Evolutionary conservation across 2,888 invertebrate genomes (phyloP).

Genomic region (Campoplex nolae): DNA sequence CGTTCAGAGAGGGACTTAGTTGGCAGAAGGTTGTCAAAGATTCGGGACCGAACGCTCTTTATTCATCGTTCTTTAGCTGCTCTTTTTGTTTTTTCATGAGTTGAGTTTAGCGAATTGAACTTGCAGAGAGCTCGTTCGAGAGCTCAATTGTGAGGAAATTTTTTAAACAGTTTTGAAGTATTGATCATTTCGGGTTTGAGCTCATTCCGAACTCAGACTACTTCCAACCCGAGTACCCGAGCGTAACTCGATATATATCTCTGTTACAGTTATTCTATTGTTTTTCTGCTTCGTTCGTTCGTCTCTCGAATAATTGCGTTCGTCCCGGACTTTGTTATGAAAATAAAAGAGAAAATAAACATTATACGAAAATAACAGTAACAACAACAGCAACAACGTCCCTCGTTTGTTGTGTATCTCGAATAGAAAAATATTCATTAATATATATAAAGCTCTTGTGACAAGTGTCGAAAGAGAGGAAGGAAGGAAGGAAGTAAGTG

Average conservation of each 20-base stretch:
- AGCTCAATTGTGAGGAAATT: background rate
- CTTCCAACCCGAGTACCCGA: background rate
- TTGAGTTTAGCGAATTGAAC: too few species aligned
- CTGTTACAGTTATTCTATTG: background rate
- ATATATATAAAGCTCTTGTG: constrained; percentile 77
- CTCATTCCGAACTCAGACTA: background rate
- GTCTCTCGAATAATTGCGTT: background rate
- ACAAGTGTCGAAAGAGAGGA: constrained; percentile 53
- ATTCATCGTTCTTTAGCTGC: background rate
- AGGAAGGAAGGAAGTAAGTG: background rate
- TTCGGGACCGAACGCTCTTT: background rate
- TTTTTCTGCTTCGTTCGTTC: background rate
- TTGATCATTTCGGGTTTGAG: constrained; percentile 9
- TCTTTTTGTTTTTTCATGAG: background rate
- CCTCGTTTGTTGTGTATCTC: constrained; percentile 79
- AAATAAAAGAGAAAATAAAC: background rate
- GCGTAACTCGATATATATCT: background rate
- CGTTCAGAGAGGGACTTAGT: constrained; percentile 16
- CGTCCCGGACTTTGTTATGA: background rate
- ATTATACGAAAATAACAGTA: background rate
- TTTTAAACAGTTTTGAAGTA: background rate
- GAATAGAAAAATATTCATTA: constrained; percentile 80
- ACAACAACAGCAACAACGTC: constrained; percentile 29
- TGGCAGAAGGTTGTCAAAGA: background rate
- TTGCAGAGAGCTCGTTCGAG: too few species aligned